These are phyloP conservation scores for Alfaro cultratus DNA, from an alignment of 2,797 vertebrate genomes.

Conservation along the genomic window DNA sequence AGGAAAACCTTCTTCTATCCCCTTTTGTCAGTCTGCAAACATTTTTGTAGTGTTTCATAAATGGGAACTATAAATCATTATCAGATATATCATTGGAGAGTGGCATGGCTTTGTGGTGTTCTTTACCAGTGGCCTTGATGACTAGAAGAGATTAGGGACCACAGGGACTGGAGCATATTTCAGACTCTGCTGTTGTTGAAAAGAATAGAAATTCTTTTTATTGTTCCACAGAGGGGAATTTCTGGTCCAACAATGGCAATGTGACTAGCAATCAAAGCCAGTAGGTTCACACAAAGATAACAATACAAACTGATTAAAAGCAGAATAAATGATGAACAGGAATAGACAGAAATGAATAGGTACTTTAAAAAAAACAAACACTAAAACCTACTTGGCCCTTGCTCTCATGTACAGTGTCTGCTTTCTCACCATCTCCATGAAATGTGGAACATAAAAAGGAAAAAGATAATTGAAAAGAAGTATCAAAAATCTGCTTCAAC, in stretches of 20 bases:
- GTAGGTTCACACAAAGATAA: not conserved
- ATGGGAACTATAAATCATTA: not conserved
- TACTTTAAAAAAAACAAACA: not conserved
- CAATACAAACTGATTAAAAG: not conserved
- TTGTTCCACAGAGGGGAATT: not conserved
- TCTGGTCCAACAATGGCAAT: not conserved
- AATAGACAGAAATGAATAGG: not conserved
- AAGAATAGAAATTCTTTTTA: not conserved
- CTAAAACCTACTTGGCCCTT: not conserved
- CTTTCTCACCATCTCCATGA: not conserved
- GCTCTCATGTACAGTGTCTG: not conserved
- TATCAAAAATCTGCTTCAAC: too few relatives aligned
- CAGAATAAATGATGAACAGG: not conserved
- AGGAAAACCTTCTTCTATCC: not conserved
- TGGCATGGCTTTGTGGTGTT: not conserved
- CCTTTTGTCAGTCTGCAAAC: not conserved
- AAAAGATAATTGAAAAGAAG: not conserved
- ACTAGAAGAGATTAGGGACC: not conserved
- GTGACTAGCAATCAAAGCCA: not conserved
- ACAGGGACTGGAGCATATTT: not conserved
- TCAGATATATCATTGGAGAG: not conserved
- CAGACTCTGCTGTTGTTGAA: not conserved
- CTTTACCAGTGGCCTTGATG: not conserved
- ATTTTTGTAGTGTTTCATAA: not conserved
- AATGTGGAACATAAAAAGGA: not conserved